Base-by-base conservation (phyloP, 2,797 vertebrate species). In the Chiropotes sagulatus region DNA sequence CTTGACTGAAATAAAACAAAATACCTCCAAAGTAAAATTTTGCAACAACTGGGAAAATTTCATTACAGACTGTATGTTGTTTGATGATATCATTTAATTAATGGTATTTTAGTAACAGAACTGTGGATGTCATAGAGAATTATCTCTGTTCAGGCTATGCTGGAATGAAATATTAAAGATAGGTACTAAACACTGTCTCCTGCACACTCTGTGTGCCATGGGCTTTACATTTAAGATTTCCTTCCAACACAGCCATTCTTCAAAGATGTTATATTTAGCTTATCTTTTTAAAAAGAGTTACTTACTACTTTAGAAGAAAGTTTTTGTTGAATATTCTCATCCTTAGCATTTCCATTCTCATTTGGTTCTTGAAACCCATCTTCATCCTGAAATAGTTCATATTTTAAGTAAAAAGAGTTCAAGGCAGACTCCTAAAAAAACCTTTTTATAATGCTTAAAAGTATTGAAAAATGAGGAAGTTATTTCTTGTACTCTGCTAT, bases 361-460 rank as follows among this genome's bases (percentile, higher is more conserved):
- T 98, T 99, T 26, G 99, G 98, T 94, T 99, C 99, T 95, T 99
- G 99, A 98, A 99, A 99, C 97, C 99, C 99, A 87, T 99, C 99
- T 98, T 99, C 99, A 99, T 99, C 99, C 99, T 99, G 67, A 85
- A 98, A 98, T 6, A 91, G 64, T 11, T 83, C 2, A 95, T 24
- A 93, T 85, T 85, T 91, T 80, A 96, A 97, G 19, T 93, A 5
- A 12, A 97, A 97, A 95, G 1, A 48, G 24, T 73, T 82, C 24
- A 95, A 58, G 22, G 41, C 33, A 90, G 93, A 85, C 19, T 67
- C 24, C n/a, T 57, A 87, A 88, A 50, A 85, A 95, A 85, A 88
- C 6, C 17, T 33, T 93, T 93, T 95, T 89, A 87, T 7, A 92
- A 80, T 84, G 67, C 13, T 90, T 48, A 67, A 82, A 24, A 83